Conservation (phyloP, 1,140 invertebrate genomes). For the Heliothis virescens region DNA sequence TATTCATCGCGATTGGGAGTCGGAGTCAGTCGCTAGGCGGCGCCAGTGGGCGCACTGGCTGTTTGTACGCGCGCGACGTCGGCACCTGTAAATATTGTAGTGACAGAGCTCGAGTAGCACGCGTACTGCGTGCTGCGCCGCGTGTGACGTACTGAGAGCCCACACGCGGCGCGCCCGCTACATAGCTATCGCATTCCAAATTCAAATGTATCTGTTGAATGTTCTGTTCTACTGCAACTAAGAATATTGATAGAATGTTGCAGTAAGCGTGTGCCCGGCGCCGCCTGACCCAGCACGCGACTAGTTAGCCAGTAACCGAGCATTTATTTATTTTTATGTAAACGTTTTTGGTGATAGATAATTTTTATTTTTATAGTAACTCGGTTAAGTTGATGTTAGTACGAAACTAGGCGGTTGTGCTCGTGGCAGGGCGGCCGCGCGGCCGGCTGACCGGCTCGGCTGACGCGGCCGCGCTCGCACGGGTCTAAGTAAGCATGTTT, state of each 20-base stretch:
- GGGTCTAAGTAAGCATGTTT: conserved; percentile 1
- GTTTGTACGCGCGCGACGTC: no score
- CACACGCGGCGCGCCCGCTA: not conserved
- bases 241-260: not conserved
- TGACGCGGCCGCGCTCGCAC: no score
- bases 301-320: not conserved
- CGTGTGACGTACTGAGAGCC: not conserved
- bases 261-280: not conserved
- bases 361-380: conserved; percentile 42
- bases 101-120: no score
- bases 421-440: not conserved
- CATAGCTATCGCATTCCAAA: conserved; percentile 11
- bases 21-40: no score
- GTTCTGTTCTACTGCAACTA: not conserved
- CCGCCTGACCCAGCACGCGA: not conserved
- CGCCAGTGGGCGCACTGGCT: no score
- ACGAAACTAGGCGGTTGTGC: not conserved
- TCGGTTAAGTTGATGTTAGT: conserved; percentile 26
- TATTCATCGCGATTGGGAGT: no score
- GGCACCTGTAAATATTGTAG: no score
- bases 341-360: conserved; percentile 21
- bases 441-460: no score
- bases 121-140: no score
- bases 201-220: not conserved
- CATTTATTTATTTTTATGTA: conserved; percentile 45